Conservation (phyloP, 2,888 invertebrate species). For the Eumacrocentrus americanus region DNA sequence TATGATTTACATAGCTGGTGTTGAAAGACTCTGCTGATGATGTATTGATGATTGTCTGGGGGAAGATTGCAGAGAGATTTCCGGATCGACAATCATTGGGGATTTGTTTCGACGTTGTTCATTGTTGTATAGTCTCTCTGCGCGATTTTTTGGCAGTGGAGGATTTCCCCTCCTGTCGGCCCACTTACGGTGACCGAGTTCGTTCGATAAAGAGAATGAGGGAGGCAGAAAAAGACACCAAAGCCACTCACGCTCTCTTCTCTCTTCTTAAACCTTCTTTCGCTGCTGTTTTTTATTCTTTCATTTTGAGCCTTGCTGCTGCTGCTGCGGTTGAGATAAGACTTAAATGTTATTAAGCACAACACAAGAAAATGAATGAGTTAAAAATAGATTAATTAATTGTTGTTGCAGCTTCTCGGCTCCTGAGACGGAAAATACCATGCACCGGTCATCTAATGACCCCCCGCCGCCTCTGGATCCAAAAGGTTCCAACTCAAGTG, state of each 20-base stretch:
- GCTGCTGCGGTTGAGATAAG: too few species aligned
- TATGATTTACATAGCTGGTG: background rate
- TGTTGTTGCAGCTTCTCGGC: conserved; percentile 73
- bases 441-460: conserved; percentile 88
- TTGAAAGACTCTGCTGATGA: background rate
- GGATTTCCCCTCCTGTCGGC: conserved; percentile 32
- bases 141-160: conserved; percentile 10
- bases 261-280: too few species aligned
- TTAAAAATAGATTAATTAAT: background rate
- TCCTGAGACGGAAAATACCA: conserved; percentile 82
- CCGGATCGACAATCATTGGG: background rate
- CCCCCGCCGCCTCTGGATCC: conserved; percentile 82
- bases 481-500: conserved; percentile 80
- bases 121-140: conserved; percentile 18
- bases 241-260: conserved; percentile 1
- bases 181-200: conserved; percentile 41
- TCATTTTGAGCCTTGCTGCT: background rate
- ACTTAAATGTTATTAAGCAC: too few species aligned
- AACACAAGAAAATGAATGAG: background rate
- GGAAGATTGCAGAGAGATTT: too few species aligned
- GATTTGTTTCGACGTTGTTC: conserved; percentile 23
- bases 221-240: conserved; percentile 25
- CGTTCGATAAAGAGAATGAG: conserved; percentile 41
- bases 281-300: background rate
- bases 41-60: background rate